These are phyloP conservation scores for Halisarca cf. caerulea DNA, from an alignment of 37 sponge, comb jelly and placozoan species.

Conservation along the genomic window DNA sequence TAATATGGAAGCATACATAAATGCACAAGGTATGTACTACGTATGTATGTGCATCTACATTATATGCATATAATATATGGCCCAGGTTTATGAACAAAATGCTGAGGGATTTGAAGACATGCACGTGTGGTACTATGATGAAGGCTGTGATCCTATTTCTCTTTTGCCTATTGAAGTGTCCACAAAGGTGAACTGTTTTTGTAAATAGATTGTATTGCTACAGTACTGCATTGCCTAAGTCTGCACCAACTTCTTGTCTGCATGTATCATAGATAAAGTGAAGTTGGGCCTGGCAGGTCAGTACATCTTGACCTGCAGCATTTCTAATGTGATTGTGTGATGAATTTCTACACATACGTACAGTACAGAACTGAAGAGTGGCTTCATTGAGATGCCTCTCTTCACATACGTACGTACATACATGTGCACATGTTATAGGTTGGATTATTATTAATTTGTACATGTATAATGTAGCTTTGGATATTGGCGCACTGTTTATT, in stretches of 20 bases:
- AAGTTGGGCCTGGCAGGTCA: too few species aligned
- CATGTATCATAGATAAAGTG: too few species aligned
- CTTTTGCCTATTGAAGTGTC: slow-evolving; percentile 53
- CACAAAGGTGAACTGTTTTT: slow-evolving; percentile 42
- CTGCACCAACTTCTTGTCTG: too few species aligned
- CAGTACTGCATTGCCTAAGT: too few species aligned
- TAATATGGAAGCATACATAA: not conserved
- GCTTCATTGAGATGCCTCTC: not conserved
- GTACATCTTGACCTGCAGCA: too few species aligned
- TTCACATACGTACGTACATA: not conserved
- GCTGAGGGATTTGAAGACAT: slow-evolving; percentile 36
- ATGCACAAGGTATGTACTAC: slow-evolving; percentile 1
- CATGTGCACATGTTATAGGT: not conserved
- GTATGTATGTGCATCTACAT: slow-evolving; percentile 9
- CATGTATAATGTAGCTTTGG: too few species aligned
- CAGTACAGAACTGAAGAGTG: too few species aligned
- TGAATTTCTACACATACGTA: too few species aligned
- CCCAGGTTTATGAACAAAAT: slow-evolving; percentile 7
- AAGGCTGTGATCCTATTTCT: slow-evolving; percentile 73
- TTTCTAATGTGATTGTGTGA: too few species aligned
- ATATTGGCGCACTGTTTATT: too few species aligned
- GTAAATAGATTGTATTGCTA: too few species aligned
- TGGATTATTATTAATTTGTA: too few species aligned
- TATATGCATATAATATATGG: not conserved
- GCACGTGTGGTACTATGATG: slow-evolving; percentile 66